These are phyloP conservation scores for Pollenia labialis DNA, from an alignment of 2,888 invertebrate genomes.

Conservation along the genomic window DNA sequence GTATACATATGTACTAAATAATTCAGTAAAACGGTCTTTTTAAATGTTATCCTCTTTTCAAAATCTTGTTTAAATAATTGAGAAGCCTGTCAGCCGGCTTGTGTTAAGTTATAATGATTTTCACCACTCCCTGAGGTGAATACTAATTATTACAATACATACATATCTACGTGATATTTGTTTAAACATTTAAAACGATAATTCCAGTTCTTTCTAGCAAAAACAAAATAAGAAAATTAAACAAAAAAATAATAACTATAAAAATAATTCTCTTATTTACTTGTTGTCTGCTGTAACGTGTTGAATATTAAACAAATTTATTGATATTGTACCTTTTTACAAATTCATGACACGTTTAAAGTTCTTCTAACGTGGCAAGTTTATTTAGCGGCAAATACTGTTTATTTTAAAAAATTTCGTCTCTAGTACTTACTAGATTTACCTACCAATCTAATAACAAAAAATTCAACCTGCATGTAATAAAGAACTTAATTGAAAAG, in stretches of 20 bases:
- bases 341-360: conserved; percentile 61
- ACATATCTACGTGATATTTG: neutral
- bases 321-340: conserved; percentile 14
- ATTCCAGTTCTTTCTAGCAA: conserved; percentile 49
- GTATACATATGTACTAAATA: no score
- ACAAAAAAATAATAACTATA: neutral
- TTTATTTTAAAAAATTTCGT: conserved; percentile 1
- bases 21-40: no score
- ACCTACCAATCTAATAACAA: neutral
- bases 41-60: conserved; percentile 32
- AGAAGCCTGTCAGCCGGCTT: conserved; percentile 27
- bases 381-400: neutral
- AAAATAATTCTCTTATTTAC: conserved; percentile 1
- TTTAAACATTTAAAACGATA: conserved; percentile 16
- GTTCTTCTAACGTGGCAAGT: conserved; percentile 68
- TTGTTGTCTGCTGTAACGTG: neutral
- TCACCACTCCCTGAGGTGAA: conserved; percentile 67
- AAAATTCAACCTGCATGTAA: conserved; percentile 29
- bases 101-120: conserved; percentile 49
- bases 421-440: conserved; percentile 46
- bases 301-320: conserved; percentile 18
- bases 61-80: neutral
- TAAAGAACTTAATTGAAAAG: conserved; percentile 44
- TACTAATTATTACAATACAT: conserved; percentile 45
- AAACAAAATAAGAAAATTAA: conserved; percentile 3